Percentiles rank a stretch among this genome's conserved stretches.
phyloP scores from a whole-genome alignment of 2,888 invertebrate genomes.

The Cylloceria caligata region DNA sequence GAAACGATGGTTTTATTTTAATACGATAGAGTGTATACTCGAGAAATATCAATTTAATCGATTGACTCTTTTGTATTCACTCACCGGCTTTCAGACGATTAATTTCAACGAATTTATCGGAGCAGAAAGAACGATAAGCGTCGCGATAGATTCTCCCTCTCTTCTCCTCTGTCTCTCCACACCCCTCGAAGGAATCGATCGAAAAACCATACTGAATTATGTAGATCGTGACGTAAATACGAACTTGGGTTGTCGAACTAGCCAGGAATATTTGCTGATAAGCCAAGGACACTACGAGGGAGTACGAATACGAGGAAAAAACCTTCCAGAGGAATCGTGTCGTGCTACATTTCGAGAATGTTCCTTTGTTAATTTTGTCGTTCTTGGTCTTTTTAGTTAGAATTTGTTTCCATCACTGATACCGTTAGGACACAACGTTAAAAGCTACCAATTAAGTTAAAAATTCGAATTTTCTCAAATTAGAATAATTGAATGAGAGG shows the following conservation, averaged over 20 bases:
- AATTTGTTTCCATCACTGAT: not conserved
- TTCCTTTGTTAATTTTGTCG: not conserved
- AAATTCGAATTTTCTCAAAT: not conserved
- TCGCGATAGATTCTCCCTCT: conserved; percentile 15
- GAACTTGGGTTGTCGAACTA: not conserved
- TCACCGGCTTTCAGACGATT: conserved; percentile 46
- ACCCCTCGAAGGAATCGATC: conserved; percentile 14
- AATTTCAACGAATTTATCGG: conserved; percentile 58
- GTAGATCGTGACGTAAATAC: conserved; percentile 24
- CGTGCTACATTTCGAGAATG: conserved; percentile 18
- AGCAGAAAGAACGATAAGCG: conserved; percentile 60
- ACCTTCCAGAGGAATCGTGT: not conserved
- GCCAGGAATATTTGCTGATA: conserved; percentile 9
- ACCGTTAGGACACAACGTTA: not conserved
- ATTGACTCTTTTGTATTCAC: conserved; percentile 48
- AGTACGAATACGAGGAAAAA: not conserved
- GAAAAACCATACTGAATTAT: conserved; percentile 38
- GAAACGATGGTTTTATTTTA: not conserved
- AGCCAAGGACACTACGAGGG: not conserved
- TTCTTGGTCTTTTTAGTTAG: not conserved
- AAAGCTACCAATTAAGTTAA: not conserved
- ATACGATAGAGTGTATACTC: conserved; percentile 5
- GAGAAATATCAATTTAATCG: conserved; percentile 49
- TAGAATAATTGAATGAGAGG: no score
- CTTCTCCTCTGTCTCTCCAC: not conserved